phyloP scores from a whole-genome alignment of 1,140 invertebrate species.

The Triops longicaudatus region DNA sequence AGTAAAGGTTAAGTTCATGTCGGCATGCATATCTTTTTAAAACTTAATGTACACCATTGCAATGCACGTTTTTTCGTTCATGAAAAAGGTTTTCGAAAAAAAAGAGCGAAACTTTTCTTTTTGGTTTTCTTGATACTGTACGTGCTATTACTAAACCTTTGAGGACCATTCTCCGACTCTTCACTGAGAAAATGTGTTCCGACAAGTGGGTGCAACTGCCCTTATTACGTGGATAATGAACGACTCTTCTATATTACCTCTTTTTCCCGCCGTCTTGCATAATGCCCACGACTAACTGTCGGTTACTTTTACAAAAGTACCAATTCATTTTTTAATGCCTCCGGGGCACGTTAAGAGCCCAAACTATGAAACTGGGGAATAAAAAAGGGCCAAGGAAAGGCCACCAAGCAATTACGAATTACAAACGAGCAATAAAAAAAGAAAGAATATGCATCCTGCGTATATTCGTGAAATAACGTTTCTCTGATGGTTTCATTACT shows the following conservation, averaged over 20 bases:
- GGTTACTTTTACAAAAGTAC: background rate
- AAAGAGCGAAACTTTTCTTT: background rate
- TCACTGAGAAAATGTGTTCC: too few species aligned
- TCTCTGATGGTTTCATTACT: background rate
- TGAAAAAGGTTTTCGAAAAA: background rate
- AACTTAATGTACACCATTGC: too few species aligned
- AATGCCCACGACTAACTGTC: constrained; percentile 1
- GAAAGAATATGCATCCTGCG: background rate
- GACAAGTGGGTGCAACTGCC: background rate
- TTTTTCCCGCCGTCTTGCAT: background rate
- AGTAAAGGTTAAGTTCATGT: background rate
- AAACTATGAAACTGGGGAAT: background rate
- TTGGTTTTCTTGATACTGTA: too few species aligned
- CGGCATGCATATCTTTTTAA: background rate
- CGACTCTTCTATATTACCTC: background rate
- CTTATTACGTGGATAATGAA: background rate
- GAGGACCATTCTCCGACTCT: too few species aligned
- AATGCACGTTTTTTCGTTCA: too few species aligned
- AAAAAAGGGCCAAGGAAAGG: background rate
- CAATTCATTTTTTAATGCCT: background rate
- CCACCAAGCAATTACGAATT: constrained; percentile 11
- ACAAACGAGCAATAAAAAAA: constrained; percentile 15
- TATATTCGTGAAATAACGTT: constrained; percentile 8
- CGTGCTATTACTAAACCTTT: too few species aligned
- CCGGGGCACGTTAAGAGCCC: background rate